A percentile compares a stretch with the other conserved stretches of the same genome.
Evolutionary conservation across 1,140 invertebrate species (phyloP).

Genomic region (Macrobrachium nipponense): DNA sequence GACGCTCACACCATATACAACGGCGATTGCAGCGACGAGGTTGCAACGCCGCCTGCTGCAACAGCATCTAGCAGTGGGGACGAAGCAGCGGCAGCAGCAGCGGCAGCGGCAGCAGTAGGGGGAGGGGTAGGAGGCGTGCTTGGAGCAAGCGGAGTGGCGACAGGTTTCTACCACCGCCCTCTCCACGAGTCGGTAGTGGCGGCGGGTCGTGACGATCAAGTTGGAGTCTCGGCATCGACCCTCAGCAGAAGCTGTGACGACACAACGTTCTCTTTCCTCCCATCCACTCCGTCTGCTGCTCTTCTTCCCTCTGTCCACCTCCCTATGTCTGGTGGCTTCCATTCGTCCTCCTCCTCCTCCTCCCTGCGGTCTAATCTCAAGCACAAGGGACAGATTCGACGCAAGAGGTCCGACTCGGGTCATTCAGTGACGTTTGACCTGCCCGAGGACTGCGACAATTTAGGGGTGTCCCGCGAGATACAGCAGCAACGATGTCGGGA

Average conservation of each 20-base stretch:
- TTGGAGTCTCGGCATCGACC: constrained; percentile 25
- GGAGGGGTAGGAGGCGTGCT: not conserved
- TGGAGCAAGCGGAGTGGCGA: not conserved
- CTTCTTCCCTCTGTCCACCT: not conserved
- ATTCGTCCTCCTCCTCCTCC: not conserved
- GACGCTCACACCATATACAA: too few relatives aligned
- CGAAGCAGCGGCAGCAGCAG: too few relatives aligned
- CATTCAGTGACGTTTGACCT: constrained; percentile 53
- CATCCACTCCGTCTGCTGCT: not conserved
- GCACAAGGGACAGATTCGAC: constrained; percentile 17
- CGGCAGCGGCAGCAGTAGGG: too few relatives aligned
- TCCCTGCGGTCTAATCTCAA: constrained; percentile 49
- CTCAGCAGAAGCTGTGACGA: not conserved
- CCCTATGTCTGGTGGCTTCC: not conserved
- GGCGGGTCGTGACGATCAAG: not conserved
- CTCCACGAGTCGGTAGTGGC: constrained; percentile 6
- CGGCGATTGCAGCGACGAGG: too few relatives aligned
- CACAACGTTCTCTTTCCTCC: not conserved
- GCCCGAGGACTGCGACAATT: constrained; percentile 46
- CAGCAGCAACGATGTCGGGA: not conserved
- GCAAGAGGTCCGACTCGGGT: constrained; percentile 44
- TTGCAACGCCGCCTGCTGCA: too few relatives aligned
- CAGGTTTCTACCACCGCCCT: not conserved
- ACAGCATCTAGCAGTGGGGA: too few relatives aligned
- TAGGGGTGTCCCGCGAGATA: constrained; percentile 6